Evolutionary conservation across 2,888 invertebrate species (phyloP).

Genomic region (Schizotus pectinicornis): DNA sequence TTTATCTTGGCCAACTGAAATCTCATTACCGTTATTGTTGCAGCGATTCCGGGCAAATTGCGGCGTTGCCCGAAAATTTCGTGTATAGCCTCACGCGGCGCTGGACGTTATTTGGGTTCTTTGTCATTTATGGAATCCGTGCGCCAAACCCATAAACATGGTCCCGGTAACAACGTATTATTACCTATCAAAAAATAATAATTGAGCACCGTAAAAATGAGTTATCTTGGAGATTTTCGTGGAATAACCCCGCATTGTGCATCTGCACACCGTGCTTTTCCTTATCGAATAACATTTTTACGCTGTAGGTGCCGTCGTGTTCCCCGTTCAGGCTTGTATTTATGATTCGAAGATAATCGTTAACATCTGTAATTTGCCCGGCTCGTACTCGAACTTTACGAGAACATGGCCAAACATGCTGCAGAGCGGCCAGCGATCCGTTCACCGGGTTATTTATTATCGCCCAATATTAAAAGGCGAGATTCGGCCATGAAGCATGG

Average conservation of each 20-base stretch:
- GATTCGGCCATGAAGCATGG: too few relatives aligned
- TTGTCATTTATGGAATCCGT: conserved; percentile 3
- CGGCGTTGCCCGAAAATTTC: too few relatives aligned
- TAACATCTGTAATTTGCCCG: conserved; percentile 45
- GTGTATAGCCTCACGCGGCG: too few relatives aligned
- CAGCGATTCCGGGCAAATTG: too few relatives aligned
- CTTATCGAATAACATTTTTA: conserved; percentile 40
- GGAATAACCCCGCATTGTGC: conserved; percentile 10
- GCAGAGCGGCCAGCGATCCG: too few relatives aligned
- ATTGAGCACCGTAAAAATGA: conserved; percentile 22
- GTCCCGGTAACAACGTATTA: conserved; percentile 2
- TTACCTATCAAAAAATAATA: conserved; percentile 16
- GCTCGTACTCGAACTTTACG: not conserved
- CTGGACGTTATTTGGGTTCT: not conserved
- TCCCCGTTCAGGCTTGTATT: conserved; percentile 42
- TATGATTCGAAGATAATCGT: conserved; percentile 44
- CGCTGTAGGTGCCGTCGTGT: conserved; percentile 45
- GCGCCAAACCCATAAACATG: conserved; percentile 9
- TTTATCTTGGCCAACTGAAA: too few relatives aligned
- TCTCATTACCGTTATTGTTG: too few relatives aligned
- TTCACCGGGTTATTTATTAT: too few relatives aligned
- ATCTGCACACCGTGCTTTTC: conserved; percentile 23
- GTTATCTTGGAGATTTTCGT: conserved; percentile 22
- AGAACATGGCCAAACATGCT: too few relatives aligned
- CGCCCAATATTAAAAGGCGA: too few relatives aligned